Base-by-base conservation (phyloP, 2,797 vertebrate genomes). In the Microchirus variegatus region DNA sequence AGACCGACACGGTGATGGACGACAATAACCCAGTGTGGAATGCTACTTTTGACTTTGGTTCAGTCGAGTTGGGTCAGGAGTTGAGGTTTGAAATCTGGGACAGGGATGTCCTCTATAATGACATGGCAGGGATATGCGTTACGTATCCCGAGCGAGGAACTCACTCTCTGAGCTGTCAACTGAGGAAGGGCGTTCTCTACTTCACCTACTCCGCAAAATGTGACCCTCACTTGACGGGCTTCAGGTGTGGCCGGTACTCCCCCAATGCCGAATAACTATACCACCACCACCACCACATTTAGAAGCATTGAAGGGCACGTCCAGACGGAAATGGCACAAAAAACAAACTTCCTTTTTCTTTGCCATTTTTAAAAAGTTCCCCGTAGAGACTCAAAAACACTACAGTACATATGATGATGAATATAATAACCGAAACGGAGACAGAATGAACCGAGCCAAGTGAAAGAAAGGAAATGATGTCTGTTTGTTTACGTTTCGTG, bases 51-150 rank as follows among this genome's bases (percentile, higher is more conserved):
- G 77, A 91, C 44, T 91, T 96, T 11, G 93, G 93, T 22, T 73
- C 90, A 0, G 89, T 95, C 54, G 91, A 93, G 40, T 53, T 94
- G 52, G 92, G 90, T 52, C 86, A 89, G 2, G 74, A 73, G 43
- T 61, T 97, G 58, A 87, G 77, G 65, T 80, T 97, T 4, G 94
- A 96, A 77, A 94, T 96, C 45, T 97, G 95, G 95, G 96, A 97
- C 6, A 83, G 82, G 36, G 95, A 97, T 14, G 87, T 93, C 14
- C 7, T 90, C 17, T 94, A 90, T 46, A 93, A 96, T 5, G 95
- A 96, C 52, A 65, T 92, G 0, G 91, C 93, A 0, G 96, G 95
- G 3, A 81, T 37, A 14, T 97, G 96, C n/a, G 35, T 93, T 0
- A 9, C 63, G 8, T 59, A 74, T 5, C 90, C 90, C 0, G 91